A percentile compares a stretch with the other conserved stretches of the same genome.
These are phyloP conservation scores for Nebria brevicollis DNA, from an alignment of 2,888 invertebrate species.

Conservation along the genomic window DNA sequence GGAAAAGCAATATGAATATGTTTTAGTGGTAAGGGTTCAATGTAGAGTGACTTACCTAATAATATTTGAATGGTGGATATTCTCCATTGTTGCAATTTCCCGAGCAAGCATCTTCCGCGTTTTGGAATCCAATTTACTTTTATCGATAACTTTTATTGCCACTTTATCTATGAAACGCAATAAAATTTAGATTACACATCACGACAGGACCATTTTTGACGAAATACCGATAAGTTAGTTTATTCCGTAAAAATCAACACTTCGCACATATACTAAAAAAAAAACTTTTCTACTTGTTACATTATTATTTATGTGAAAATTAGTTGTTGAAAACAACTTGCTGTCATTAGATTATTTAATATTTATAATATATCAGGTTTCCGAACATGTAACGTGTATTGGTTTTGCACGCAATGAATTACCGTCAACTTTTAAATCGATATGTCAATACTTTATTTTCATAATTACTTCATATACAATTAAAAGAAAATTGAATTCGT, in stretches of 20 bases:
- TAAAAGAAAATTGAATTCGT: background rate
- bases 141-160: slow-evolving; percentile 79
- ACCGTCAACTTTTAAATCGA: background rate
- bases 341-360: background rate
- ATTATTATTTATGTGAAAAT: background rate
- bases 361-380: background rate
- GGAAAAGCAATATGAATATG: too few relatives aligned
- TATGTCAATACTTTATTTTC: background rate
- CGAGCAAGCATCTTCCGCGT: slow-evolving; percentile 74
- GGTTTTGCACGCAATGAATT: background rate
- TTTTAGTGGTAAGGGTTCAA: background rate
- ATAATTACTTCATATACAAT: background rate
- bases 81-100: slow-evolving; percentile 77
- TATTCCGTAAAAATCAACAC: background rate
- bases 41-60: slow-evolving; percentile 64
- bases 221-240: background rate
- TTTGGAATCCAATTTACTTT: slow-evolving; percentile 75
- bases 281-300: background rate
- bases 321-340: background rate
- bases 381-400: background rate
- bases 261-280: background rate
- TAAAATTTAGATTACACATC: background rate
- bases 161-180: slow-evolving; percentile 70
- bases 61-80: slow-evolving; percentile 77
- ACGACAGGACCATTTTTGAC: background rate